Evolutionary conservation across 2,797 vertebrate species (phyloP), one percentile per base, ranked within the genome.

Genomic region (Delichon dasypus): DNA sequence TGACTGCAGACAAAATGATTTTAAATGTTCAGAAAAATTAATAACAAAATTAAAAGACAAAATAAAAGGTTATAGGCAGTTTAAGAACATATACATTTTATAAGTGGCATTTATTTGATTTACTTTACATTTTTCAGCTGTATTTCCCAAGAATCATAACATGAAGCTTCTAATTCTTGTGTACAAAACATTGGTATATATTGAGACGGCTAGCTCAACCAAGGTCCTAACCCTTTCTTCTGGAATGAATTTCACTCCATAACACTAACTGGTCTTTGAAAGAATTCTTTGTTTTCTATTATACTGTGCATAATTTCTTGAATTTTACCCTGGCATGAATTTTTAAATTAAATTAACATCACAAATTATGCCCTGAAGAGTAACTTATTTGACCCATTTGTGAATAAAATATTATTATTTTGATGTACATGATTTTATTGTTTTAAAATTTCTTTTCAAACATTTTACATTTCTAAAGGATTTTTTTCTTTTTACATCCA

Each of bases 211-310:
- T 88, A 85, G 25, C n/a, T 89, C 74, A 90, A 34, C 34, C 32
- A 66, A 53, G 76, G 82, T 94, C 79, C 53, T 87, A 96, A 91
- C 86, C 48, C n/a, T 90, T 96, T 95, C 66, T 75, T 94, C 91
- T 90, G 89, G 77, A 97, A 94, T 84, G 36, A 83, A 90, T 94
- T 96, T 92, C 16, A 78, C 62, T 79, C 72, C 21, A 11, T 85
- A 90, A 70, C 47, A 48, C 51, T 72, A 91, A 70, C 42, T 65
- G 21, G 10, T 64, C 32, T 90, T 84, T 94, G 83, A 97, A 96
- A 87, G 72, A 95, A 79, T 93, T 96, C 87, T 96, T 97, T 97
- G 88, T 94, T 96, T 97, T 82, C 66, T 77, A 15, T 62, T 81
- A 86, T 21, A 76, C 40, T 90, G 40, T 84, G 80, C 22, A 80